Conservation (phyloP, 2,888 invertebrate genomes). For the Campopleginae sp. region DNA sequence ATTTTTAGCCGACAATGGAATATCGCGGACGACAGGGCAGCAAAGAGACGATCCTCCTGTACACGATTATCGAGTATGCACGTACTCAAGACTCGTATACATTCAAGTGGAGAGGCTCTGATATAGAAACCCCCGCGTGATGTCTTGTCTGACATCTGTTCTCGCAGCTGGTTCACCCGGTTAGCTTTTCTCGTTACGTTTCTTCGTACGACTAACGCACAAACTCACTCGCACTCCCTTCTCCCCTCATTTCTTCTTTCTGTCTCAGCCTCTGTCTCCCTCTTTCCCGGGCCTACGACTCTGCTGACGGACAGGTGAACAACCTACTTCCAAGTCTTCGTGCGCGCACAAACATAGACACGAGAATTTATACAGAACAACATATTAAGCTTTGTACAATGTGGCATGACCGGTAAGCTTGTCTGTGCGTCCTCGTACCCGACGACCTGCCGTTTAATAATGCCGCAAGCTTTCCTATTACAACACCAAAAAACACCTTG, state of each 20-base stretch:
- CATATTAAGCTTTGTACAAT: not conserved
- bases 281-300: not conserved
- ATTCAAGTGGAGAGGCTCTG: not conserved
- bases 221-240: constrained; percentile 31
- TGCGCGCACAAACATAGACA: constrained; percentile 10
- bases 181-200: constrained; percentile 57
- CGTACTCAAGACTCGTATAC: constrained; percentile 33
- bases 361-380: not conserved
- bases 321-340: constrained; percentile 61
- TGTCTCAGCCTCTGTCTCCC: not conserved
- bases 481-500: not conserved
- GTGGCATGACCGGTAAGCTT: constrained; percentile 34
- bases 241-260: not conserved
- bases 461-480: constrained; percentile 12
- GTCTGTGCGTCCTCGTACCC: constrained; percentile 9
- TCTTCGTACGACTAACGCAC: constrained; percentile 46
- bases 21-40: constrained; percentile 16
- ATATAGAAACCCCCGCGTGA: constrained; percentile 48
- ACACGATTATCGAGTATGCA: constrained; percentile 60
- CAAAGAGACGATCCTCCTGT: constrained; percentile 26
- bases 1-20: constrained; percentile 52
- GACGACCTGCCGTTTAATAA: constrained; percentile 17
- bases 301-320: constrained; percentile 56
- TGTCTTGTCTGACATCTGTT: constrained; percentile 65
- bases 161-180: constrained; percentile 66